Conservation (phyloP, 2,113 vertebrate species). For the Quiscalus mexicanus region DNA sequence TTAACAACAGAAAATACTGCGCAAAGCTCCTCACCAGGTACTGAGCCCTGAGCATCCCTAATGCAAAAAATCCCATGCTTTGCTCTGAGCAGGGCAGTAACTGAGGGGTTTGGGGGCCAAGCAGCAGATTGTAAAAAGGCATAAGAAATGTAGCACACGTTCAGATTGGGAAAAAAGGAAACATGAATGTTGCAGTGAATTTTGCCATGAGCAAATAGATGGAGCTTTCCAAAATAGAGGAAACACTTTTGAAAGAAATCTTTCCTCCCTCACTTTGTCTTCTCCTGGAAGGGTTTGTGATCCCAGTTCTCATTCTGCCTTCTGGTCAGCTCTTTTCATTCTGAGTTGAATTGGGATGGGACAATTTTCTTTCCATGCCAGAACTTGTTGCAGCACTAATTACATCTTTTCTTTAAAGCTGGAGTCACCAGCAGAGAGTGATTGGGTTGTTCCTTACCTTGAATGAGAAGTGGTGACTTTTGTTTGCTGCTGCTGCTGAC, state of each 20-base stretch:
- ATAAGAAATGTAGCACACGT: background rate
- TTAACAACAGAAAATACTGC: background rate
- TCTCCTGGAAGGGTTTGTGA: background rate
- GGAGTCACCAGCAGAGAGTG: background rate
- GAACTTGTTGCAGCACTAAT: background rate
- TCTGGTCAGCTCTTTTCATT: background rate
- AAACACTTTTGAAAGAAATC: background rate
- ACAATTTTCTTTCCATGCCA: background rate
- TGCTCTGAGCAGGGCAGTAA: background rate
- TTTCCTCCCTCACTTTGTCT: background rate
- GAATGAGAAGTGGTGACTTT: background rate
- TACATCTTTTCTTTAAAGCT: background rate
- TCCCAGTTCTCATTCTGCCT: background rate
- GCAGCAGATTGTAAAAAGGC: background rate
- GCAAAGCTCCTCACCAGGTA: rapidly evolving
- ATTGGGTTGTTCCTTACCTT: background rate
- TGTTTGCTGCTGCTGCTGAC: background rate
- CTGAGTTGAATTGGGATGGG: background rate
- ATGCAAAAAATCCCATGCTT: background rate
- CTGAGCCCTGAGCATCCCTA: background rate
- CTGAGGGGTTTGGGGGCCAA: background rate
- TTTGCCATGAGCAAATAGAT: background rate
- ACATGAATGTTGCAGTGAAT: too few relatives aligned
- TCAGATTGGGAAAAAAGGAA: background rate
- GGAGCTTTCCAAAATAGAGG: background rate